phyloP scores from a whole-genome alignment of 2,113 vertebrate species.

The Dicaeum eximium region DNA sequence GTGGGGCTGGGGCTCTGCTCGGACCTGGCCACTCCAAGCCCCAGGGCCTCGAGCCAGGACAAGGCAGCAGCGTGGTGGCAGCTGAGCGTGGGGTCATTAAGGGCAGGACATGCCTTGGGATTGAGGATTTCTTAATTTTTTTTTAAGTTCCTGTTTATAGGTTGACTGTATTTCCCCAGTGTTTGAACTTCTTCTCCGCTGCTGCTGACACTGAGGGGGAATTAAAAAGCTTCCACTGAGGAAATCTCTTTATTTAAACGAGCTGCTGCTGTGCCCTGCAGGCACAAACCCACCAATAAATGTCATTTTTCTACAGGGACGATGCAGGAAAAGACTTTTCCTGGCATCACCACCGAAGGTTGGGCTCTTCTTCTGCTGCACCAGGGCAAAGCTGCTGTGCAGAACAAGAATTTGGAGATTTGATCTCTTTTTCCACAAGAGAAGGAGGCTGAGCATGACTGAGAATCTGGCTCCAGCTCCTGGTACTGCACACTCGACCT shows the following conservation, averaged over 20 bases:
- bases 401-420: neutral
- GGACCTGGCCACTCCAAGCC: neutral
- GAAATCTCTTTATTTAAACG: neutral
- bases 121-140: neutral
- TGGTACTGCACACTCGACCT: neutral
- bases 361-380: neutral
- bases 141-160: conserved; percentile 49
- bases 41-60: neutral
- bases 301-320: neutral
- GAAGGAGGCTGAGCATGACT: neutral
- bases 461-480: neutral
- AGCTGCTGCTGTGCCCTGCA: neutral
- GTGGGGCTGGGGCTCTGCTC: neutral
- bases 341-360: neutral
- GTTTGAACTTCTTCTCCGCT: neutral
- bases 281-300: neutral
- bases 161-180: conserved; percentile 21
- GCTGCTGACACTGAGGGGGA: neutral
- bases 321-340: neutral
- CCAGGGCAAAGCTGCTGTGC: neutral
- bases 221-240: conserved; percentile 52
- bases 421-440: neutral
- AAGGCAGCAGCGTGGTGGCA: neutral
- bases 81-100: neutral
- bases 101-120: conserved; percentile 40